Base-by-base conservation (phyloP, 2,113 vertebrate species). In the Micronycteris hirsuta region DNA sequence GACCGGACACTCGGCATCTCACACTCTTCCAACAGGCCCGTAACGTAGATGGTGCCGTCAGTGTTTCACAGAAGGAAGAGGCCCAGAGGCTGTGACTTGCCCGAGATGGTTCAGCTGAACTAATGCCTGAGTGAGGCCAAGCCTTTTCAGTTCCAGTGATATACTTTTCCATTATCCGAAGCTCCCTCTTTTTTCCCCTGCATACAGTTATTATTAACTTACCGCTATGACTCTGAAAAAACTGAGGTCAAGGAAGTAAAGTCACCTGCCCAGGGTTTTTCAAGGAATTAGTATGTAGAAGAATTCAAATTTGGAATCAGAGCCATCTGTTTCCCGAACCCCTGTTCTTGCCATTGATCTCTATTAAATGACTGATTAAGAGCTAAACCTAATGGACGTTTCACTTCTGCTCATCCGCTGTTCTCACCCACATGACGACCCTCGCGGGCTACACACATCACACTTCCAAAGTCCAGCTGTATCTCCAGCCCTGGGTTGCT, bases 221-320 rank as follows among this genome's bases (percentile, higher is more conserved):
- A 38, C 68, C 26, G 0, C 67, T 86, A 68, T 45, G 17, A 67
- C 52, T 86, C 0, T 61, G 70, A 77, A 12, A n/a, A 96, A 85
- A 71, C 80, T 7, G 54, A 87, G 38, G 28, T 89, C 45, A 22
- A 88, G 43, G 74, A 86, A 82, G 38, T 90, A 8, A 76, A 87
- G 47, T 89, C 70, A 65, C 56, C 31, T 89, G 26, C 73, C 38
- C 8, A 43, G 19, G 7, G 2, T 86, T 86, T 65, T 89, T 33
- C n/a, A 10, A 24, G 24, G 94, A 68, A 65, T 22, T 68, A 15
- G 17, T 41, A 26, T 61, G 28, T 22, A 71, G 26, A 14, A 81
- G 41, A 73, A 85, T 96, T 96, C 38, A 31, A 45, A 89, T 89
- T 89, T 81, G 82, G 24, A 88, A 80, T 74, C 38, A 90, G 54